These are phyloP conservation scores for Germaria angustata DNA, from an alignment of 2,888 invertebrate genomes.

Conservation along the genomic window DNA sequence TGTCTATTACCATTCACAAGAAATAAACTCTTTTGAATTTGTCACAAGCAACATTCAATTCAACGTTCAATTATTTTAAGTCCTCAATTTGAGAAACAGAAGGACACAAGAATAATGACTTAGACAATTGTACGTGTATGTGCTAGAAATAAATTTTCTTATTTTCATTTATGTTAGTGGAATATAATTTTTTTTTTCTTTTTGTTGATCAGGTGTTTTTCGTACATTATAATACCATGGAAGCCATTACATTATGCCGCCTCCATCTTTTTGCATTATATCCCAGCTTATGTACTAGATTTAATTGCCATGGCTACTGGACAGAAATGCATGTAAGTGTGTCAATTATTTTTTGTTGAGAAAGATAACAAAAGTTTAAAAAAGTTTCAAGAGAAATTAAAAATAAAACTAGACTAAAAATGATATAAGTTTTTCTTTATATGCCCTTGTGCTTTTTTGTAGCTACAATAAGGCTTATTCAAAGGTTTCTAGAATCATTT, in stretches of 20 bases:
- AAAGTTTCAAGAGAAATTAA: background rate
- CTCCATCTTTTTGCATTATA: slow-evolving; percentile 79
- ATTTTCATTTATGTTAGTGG: background rate
- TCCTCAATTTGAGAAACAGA: background rate
- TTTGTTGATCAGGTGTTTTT: slow-evolving; percentile 78
- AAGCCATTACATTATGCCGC: slow-evolving; percentile 78
- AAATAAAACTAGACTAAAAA: background rate
- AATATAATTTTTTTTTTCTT: too few relatives aligned
- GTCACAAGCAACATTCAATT: too few relatives aligned
- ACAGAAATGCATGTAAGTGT: slow-evolving; percentile 80
- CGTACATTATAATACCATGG: slow-evolving; percentile 80
- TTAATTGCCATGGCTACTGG: slow-evolving; percentile 79
- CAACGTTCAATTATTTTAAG: background rate
- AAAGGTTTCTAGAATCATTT: slow-evolving; percentile 78
- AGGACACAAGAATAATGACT: background rate
- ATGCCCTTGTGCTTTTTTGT: background rate
- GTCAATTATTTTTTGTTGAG: slow-evolving; percentile 23
- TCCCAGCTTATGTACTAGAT: slow-evolving; percentile 80
- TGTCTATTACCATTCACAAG: too few relatives aligned
- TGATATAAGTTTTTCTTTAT: background rate
- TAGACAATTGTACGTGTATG: background rate
- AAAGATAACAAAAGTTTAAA: background rate
- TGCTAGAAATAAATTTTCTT: background rate
- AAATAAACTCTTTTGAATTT: too few relatives aligned
- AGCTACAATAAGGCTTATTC: slow-evolving; percentile 78